Evolutionary conservation across 1,140 invertebrate species (phyloP).

Genomic region (Sycobia sp.): DNA sequence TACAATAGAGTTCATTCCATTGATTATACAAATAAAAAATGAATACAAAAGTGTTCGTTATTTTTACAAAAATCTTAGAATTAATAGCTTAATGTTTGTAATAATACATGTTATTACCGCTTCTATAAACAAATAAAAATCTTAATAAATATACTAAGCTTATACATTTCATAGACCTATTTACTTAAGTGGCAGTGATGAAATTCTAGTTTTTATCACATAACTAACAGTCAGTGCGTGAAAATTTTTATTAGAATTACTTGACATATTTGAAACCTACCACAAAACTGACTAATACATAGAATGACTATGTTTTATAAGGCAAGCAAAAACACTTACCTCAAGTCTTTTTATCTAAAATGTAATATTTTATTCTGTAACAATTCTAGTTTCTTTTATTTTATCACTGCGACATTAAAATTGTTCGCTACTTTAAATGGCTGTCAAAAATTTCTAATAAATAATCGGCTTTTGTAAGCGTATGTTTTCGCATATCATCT

Average conservation of each 20-base stretch:
- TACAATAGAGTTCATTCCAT: background rate
- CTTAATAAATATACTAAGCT: constrained; percentile 19
- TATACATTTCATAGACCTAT: constrained; percentile 24
- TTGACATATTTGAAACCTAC: constrained; percentile 26
- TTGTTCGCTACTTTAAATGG: constrained; percentile 22
- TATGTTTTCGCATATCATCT: constrained; percentile 20
- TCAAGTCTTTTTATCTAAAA: constrained; percentile 29
- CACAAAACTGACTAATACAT: constrained; percentile 34
- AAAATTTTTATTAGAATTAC: constrained; percentile 8
- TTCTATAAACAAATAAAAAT: constrained; percentile 28
- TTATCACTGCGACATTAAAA: constrained; percentile 32
- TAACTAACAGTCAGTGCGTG: constrained; percentile 20
- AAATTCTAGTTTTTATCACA: constrained; percentile 17
- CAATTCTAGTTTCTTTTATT: constrained; percentile 26
- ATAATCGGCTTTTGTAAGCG: constrained; percentile 25
- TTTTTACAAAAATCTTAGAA: constrained; percentile 25
- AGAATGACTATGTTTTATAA: constrained; percentile 29
- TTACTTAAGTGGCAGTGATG: constrained; percentile 28
- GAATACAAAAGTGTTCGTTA: constrained; percentile 4
- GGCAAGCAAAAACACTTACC: constrained; percentile 23
- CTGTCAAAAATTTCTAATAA: constrained; percentile 25
- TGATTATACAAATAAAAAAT: constrained; percentile 17
- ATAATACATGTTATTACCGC: constrained; percentile 18
- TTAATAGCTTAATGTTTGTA: constrained; percentile 22
- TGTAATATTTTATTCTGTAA: constrained; percentile 25